These are phyloP conservation scores for Motacilla tschutschensis DNA, from an alignment of 2,113 vertebrate genomes.

Conservation along the genomic window DNA sequence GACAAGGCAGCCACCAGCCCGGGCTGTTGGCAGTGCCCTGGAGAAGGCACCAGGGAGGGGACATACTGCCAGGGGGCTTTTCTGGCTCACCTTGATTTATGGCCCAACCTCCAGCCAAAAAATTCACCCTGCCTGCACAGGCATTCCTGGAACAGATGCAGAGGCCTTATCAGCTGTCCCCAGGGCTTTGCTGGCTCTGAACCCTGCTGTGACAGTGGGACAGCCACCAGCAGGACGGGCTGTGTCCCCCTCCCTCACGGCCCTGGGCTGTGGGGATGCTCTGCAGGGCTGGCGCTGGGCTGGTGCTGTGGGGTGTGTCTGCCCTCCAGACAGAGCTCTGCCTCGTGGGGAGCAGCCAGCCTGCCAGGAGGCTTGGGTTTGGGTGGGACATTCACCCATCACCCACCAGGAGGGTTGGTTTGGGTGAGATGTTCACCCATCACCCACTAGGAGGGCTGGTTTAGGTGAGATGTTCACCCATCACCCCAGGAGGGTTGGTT, in stretches of 20 bases:
- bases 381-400: no score
- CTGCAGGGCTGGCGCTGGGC: not conserved
- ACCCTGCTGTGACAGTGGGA: not conserved
- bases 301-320: not conserved
- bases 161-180: conserved; percentile 20
- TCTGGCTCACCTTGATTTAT: conserved; percentile 27
- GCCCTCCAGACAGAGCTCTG: not conserved
- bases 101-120: not conserved
- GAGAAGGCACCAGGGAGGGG: not conserved
- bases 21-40: not conserved
- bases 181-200: not conserved
- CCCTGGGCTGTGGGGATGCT: not conserved
- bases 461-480: no score
- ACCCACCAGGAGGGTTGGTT: no score
- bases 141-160: not conserved
- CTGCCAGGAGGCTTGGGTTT: no score
- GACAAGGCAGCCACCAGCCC: not conserved
- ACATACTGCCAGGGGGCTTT: not conserved
- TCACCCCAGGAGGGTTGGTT: no score
- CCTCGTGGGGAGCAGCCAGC: not conserved
- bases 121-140: not conserved
- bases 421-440: no score
- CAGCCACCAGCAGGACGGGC: not conserved
- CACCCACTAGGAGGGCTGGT: no score
- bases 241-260: not conserved